Base-by-base conservation (phyloP, 2,113 vertebrate genomes). In the Coracopsis vasa region DNA sequence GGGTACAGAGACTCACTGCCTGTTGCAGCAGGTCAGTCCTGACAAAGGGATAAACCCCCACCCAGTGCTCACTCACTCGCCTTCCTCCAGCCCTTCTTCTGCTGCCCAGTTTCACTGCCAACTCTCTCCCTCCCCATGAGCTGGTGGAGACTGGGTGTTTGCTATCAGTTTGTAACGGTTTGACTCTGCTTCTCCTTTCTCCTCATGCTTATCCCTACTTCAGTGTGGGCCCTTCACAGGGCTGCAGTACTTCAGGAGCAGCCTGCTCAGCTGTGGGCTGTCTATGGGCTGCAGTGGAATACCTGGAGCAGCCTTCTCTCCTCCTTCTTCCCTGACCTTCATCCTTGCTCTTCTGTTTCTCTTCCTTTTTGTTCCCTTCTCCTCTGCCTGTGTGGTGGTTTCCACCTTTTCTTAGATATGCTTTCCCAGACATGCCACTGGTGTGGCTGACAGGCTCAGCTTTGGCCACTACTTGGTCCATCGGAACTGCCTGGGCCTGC, bases 81-180 rank as follows among this genome's bases (percentile, higher is more conserved):
- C 13, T 48, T 83, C 16, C 9, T 74, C 47, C 31, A 58, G 10
- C 7, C 6, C 2, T 56, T 74, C 58, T 64, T 27, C 4, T 4
- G 21, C 11, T 44, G 7, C 9, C 7, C 2, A 14, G 6, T 50
- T 64, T 67, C 16, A 33, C 19, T 69, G 31, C 17, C 23, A 62
- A 0, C 2, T 41, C 8, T 3, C 8, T 5, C 0, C 8, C 50
- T 23, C 14, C 15, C 4, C n/a, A 6, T 13, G 19, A 64, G 16
- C 23, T 39, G 16, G 2, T 64, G 37, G 6, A 16, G 18, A 47
- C 31, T 27, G 7, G 7, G 14, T 56, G 11, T 24, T 33, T 83
- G 10, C 33, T 23, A 12, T 6, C 37, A 51, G 16, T 27, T 18
- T 2, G 1, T 29, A 70, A 50, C 2, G 8, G 13, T 65, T 71